Base-by-base conservation (phyloP, 2,113 vertebrate species). In the Hippocampus mohnikei region DNA sequence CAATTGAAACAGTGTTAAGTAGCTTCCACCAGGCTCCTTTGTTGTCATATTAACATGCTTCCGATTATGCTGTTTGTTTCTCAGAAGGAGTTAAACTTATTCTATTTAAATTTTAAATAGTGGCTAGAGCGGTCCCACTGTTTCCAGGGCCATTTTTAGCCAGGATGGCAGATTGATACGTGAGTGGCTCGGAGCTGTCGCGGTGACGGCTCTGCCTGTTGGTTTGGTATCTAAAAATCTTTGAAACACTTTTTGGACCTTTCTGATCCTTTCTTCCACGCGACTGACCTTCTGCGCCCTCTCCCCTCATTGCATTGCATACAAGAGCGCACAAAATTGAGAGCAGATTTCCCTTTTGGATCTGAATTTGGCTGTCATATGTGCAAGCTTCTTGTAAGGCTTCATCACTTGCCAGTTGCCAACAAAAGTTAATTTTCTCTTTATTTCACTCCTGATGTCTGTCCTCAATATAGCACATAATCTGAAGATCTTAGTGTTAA, bases 301-400 rank as follows among this genome's bases (percentile, higher is more conserved):
- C 61, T 42, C 8, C 11, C 10, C 21, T 3, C 29, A 58, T 61
- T 76, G 70, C 29, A 58, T 61, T 76, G 70, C 61, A 55, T 80
- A 72, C 50, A 81, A 74, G 53, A 50, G 69, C 73, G 81, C 72
- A 82, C 76, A 82, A 90, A 90, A 89, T 84, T 81, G 62, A 75
- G 68, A 63, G 69, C 75, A 83, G 63, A 76, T 74, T 83, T 84
- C 41, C 21, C 42, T 70, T 67, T 77, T 76, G 64, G 55, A 74
- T 81, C 75, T 71, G 62, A 59, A 79, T 66, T 79, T 78, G 69
- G 74, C 71, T 16, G 60, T 70, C 63, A 68, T 77, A 58, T 46
- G 13, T 64, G 1, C 46, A 66, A 74, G 65, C 69, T 69, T 72
- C 65, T 21, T 71, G 27, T 75, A 56, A 66, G 20, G 52, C 78